Evolutionary conservation across 2,797 vertebrate genomes (phyloP), one percentile per base, ranked within the genome.

Genomic region (Rhynchonycteris naso): DNA sequence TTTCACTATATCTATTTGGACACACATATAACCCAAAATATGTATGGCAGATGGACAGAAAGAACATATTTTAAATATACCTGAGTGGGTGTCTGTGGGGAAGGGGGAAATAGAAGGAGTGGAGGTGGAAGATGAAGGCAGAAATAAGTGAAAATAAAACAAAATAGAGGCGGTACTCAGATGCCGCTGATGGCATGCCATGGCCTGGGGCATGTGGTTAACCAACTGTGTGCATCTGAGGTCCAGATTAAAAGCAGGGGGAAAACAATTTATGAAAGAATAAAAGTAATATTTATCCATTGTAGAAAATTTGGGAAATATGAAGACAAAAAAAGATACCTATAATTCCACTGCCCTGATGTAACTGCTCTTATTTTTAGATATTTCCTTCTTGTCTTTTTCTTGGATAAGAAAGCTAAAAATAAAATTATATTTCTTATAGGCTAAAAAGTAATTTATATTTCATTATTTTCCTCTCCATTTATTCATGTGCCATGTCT

Each of bases 51-150:
- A 97, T 96, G 97, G 96, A 59, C 65, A 92, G 94, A 92, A 93
- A 90, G 97, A 97, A 96, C 95, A 94, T 11, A 50, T 78, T 97
- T 96, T 95, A 96, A 97, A 97, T 97, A 97, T 38, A 94, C 69
- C 38, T 0, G 0, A 80, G 97, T 97, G 93, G 96, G 97, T 92
- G 96, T 95, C 75, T 66, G 43, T 83, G 94, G 88, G 58, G 82
- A 75, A 87, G 66, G 74, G 66, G 59, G 35, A 66, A 65, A 35
- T 12, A 54, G n/a, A 80, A 78, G 91, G 72, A 58, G 33, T 50
- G 15, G 69, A 83, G 59, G 80, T 1, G 80, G 35, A 28, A 16
- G 56, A 76, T 6, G 30, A 68, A 94, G 81, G 92, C 74, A 90
- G 58, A 94, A 95, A 47, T 24, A 87, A 35, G 35, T 72, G 63